These are phyloP conservation scores for Neogobius melanostomus DNA, from an alignment of 2,113 vertebrate genomes.

Conservation along the genomic window DNA sequence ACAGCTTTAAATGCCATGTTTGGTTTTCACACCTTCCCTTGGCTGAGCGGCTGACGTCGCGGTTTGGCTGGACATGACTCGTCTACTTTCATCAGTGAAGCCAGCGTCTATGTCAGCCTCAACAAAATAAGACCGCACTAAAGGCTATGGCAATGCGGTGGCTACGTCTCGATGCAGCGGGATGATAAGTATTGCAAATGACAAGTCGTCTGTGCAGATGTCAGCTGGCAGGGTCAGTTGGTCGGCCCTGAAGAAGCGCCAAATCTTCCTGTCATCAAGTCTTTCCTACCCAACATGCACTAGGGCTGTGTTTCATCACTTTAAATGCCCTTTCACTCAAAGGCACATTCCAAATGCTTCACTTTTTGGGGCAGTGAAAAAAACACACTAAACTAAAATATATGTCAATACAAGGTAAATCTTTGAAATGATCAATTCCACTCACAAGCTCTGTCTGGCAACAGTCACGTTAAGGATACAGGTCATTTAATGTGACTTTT, in stretches of 20 bases:
- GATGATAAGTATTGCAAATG: conserved; percentile 64
- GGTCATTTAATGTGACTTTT: no score
- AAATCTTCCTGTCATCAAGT: conserved; percentile 58
- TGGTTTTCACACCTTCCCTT: conserved; percentile 51
- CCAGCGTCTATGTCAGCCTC: conserved; percentile 58
- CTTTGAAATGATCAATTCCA: no score
- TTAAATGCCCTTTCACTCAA: conserved; percentile 38
- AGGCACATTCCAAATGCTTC: background rate
- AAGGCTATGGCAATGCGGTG: conserved; percentile 42
- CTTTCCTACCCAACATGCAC: conserved; percentile 59
- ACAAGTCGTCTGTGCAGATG: conserved; percentile 69
- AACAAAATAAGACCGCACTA: conserved; percentile 38
- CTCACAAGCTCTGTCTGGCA: no score
- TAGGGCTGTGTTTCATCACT: conserved; percentile 55
- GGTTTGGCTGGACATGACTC: conserved; percentile 34
- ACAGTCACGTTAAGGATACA: no score
- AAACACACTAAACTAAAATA: background rate
- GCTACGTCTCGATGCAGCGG: conserved; percentile 33
- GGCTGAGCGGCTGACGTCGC: conserved; percentile 27
- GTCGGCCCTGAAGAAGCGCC: conserved; percentile 54
- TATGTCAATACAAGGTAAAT: no score
- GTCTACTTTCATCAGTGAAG: conserved; percentile 59
- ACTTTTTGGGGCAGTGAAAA: background rate
- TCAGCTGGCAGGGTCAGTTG: conserved; percentile 52
- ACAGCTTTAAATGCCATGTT: conserved; percentile 52